These are phyloP conservation scores for Eubasilissa regina DNA, from an alignment of 1,140 invertebrate species.

Conservation along the genomic window DNA sequence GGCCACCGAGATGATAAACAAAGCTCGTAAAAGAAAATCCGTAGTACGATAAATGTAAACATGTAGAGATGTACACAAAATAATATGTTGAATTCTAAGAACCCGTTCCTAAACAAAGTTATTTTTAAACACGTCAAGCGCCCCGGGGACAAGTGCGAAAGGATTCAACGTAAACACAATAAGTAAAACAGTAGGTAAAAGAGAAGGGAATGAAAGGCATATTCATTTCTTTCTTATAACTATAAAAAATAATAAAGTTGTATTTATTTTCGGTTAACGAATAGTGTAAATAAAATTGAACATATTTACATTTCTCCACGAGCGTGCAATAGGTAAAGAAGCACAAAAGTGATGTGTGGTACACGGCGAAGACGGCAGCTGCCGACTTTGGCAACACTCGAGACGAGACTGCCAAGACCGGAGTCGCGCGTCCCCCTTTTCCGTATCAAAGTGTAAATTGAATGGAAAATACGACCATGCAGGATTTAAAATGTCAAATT, in stretches of 20 bases:
- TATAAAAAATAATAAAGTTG: not conserved
- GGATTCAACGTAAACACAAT: constrained; percentile 12
- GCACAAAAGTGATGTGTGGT: not conserved
- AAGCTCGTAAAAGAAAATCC: not conserved
- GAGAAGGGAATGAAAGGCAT: not conserved
- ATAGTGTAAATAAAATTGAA: constrained; percentile 3
- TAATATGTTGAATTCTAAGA: not conserved
- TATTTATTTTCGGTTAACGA: not conserved
- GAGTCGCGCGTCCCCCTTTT: not conserved
- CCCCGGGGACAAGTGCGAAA: not conserved
- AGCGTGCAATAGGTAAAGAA: not conserved
- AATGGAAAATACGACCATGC: not conserved
- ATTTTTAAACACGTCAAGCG: not conserved
- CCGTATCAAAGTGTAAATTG: constrained; percentile 15
- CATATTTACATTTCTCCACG: constrained; percentile 15
- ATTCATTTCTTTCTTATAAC: not conserved
- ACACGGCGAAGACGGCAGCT: not conserved
- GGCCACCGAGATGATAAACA: not conserved
- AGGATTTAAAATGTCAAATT: constrained; percentile 27
- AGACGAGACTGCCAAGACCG: constrained; percentile 11
- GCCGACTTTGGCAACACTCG: constrained; percentile 3
- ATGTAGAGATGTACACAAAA: too few relatives aligned
- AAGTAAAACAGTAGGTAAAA: not conserved
- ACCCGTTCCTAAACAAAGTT: not conserved
- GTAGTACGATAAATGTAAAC: not conserved